These are phyloP conservation scores for Tenualosa ilisha DNA, from an alignment of 2,797 vertebrate species.

Conservation along the genomic window DNA sequence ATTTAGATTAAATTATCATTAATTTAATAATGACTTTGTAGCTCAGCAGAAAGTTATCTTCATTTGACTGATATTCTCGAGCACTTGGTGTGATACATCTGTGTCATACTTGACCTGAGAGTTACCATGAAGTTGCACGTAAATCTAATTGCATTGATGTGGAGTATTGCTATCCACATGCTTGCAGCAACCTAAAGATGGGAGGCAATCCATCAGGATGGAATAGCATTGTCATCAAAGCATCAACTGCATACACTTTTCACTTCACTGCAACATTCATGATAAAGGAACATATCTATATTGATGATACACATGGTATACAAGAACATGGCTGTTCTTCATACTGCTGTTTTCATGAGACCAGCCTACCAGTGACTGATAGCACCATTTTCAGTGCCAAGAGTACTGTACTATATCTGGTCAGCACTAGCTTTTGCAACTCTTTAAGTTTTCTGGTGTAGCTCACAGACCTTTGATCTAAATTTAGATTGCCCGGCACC, in stretches of 20 bases:
- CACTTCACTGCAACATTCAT: not conserved
- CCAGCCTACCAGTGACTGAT: not conserved
- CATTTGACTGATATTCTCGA: not conserved
- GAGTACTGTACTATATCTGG: not conserved
- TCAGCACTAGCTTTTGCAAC: not conserved
- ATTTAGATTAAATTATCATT: not conserved
- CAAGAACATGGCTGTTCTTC: not conserved
- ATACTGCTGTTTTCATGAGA: not conserved
- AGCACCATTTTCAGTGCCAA: not conserved
- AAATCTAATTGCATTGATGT: not conserved
- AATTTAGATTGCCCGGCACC: conserved; percentile 64
- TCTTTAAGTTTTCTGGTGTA: conserved; percentile 33
- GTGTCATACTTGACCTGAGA: not conserved
- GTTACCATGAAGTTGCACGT: not conserved
- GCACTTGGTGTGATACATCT: not conserved
- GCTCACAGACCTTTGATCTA: conserved; percentile 64
- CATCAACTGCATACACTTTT: not conserved
- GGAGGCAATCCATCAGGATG: not conserved
- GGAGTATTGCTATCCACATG: not conserved
- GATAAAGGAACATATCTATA: not conserved
- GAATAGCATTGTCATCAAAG: not conserved
- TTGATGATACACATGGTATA: not conserved
- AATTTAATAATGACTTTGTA: not conserved
- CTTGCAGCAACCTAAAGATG: not conserved
- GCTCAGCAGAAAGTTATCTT: not conserved